phyloP scores from a whole-genome alignment of 2,113 vertebrate species.

The Columba janthina region DNA sequence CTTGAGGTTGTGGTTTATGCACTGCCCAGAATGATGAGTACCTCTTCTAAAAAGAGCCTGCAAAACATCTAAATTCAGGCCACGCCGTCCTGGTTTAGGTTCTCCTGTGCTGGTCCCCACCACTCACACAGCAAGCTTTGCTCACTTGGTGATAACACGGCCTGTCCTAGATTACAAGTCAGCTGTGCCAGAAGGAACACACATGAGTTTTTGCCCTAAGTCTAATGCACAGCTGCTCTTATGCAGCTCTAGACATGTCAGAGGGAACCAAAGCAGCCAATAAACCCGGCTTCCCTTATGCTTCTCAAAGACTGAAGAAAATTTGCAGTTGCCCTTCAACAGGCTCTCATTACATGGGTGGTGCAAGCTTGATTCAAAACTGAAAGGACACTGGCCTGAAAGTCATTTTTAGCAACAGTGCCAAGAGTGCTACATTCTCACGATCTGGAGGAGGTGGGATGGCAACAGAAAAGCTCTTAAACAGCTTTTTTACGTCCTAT shows the following conservation, averaged over 20 bases:
- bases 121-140: background rate
- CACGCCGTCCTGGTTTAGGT: background rate
- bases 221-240: background rate
- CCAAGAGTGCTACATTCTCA: background rate
- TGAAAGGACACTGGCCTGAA: background rate
- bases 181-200: background rate
- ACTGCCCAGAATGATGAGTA: constrained; percentile 45
- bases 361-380: background rate
- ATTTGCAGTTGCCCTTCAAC: background rate
- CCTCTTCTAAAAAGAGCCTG: constrained; percentile 39
- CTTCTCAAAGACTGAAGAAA: background rate
- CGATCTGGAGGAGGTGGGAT: background rate
- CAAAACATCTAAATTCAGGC: constrained; percentile 52
- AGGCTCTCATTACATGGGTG: background rate
- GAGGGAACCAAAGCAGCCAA: background rate
- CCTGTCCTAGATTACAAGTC: constrained; percentile 11
- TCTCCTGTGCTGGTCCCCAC: accelerated
- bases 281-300: background rate
- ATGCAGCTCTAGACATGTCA: background rate
- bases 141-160: background rate
- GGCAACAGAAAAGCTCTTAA: background rate
- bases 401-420: background rate
- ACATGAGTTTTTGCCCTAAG: background rate
- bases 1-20: constrained; percentile 27
- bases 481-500: background rate